Evolutionary conservation across 2,888 invertebrate species (phyloP), one percentile per base, ranked within the genome.

Genomic region (Didymodactylos carnosus): DNA sequence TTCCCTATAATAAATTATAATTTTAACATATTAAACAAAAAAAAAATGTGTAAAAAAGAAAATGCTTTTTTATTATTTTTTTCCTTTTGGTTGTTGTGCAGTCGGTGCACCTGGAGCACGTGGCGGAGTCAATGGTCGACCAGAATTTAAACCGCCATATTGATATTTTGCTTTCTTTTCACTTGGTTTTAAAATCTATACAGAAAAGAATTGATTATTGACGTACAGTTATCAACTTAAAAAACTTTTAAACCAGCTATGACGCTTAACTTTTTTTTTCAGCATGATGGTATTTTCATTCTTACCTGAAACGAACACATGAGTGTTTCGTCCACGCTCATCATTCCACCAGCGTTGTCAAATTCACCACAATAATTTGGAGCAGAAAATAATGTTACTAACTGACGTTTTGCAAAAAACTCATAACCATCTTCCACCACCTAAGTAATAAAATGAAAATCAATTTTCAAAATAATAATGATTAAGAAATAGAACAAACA

Each of bases 341-440:
- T 97, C 95, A 97, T 97, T 76, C 94, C 97, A 75, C 97, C 97
- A 72, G 97, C 95, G 83, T 97, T 97, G 84, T 95, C 94, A 81
- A 95, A 94, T 84, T 94, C 93, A n/a, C 94, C 93, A 83, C 93
- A 94, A 83, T 93, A 93, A 84, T 95, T 95, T 40, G 94, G 94
- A 69, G 94, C 94, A n/a, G 95, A 97, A 85, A 98, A 98, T 73
- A 97, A 85, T 3, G 97, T 98, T 73, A 98, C 97, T 81, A 98
- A 87, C 83, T 97, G 95, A 76, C 97, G 87, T 84, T 98, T 97
- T 23, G 97, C 95, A 85, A 97, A 97, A 85, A 97, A 98, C 83
- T 98, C 97, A 83, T 98, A 98, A 3, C 97, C 97, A 85, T 98
- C 97, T 85, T 97, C 97, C 72, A 97, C 97, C 76, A 97, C 95